phyloP scores from a whole-genome alignment of 2,113 vertebrate genomes.

The Neogobius melanostomus region DNA sequence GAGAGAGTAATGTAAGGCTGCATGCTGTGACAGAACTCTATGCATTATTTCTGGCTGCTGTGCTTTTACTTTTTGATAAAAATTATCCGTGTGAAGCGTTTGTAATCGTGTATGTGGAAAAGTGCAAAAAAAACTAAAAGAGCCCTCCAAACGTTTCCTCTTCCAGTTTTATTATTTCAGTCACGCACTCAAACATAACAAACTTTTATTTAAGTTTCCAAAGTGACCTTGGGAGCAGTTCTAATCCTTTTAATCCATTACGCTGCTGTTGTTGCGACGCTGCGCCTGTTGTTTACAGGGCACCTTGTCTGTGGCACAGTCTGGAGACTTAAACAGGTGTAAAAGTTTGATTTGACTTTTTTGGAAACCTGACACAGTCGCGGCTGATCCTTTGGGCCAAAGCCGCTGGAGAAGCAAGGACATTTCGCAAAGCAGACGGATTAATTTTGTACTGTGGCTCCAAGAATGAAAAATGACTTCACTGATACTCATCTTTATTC shows the following conservation, averaged over 20 bases:
- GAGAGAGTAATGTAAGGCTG: too few relatives aligned
- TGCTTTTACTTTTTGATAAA: too few relatives aligned
- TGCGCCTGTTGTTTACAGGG: constrained; percentile 13
- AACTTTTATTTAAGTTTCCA: background rate
- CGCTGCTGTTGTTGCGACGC: background rate
- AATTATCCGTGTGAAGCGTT: too few relatives aligned
- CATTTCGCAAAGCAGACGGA: background rate
- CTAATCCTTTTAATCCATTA: constrained; percentile 52
- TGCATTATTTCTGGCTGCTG: too few relatives aligned
- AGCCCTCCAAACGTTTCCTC: too few relatives aligned
- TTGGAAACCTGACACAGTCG: constrained; percentile 6
- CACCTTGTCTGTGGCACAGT: constrained; percentile 8
- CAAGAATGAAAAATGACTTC: background rate
- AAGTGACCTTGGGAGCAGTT: constrained; percentile 38
- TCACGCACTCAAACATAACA: background rate
- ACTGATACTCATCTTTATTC: too few relatives aligned
- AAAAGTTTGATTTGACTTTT: constrained; percentile 29
- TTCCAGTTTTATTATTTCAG: background rate
- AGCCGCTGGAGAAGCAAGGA: background rate
- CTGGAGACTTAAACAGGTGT: constrained; percentile 22
- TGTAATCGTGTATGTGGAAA: too few relatives aligned
- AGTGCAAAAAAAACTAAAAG: too few relatives aligned
- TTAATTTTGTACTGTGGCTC: too few relatives aligned
- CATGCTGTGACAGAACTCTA: too few relatives aligned
- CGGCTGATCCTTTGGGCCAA: constrained; percentile 12